Conservation (phyloP, 2,888 invertebrate species). For the Pseudeuparius sepicola region DNA sequence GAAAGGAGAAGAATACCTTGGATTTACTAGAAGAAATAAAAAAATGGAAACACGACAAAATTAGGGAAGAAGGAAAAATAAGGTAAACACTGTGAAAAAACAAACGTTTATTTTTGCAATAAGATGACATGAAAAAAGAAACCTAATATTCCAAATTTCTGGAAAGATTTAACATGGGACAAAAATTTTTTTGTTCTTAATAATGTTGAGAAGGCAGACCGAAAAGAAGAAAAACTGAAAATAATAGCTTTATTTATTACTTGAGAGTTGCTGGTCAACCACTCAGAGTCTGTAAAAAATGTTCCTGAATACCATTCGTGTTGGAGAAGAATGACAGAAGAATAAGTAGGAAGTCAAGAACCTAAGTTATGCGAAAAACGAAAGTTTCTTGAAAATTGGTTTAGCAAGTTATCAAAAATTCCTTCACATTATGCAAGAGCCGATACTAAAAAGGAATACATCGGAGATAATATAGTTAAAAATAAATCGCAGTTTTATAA, state of each 20-base stretch:
- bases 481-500: slow-evolving; percentile 10
- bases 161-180: slow-evolving; percentile 4
- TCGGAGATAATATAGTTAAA: slow-evolving; percentile 11
- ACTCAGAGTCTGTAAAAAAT: slow-evolving; percentile 5
- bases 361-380: slow-evolving; percentile 8
- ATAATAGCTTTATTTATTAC: slow-evolving; percentile 10
- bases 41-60: too few relatives aligned
- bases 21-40: not conserved
- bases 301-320: not conserved
- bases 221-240: too few relatives aligned
- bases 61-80: slow-evolving; percentile 3
- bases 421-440: slow-evolving; percentile 12
- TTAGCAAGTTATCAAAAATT: slow-evolving; percentile 11
- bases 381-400: slow-evolving; percentile 9
- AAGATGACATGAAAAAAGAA: slow-evolving; percentile 3
- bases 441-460: slow-evolving; percentile 10
- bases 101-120: slow-evolving; percentile 2
- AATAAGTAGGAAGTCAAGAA: slow-evolving; percentile 5
- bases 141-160: slow-evolving; percentile 2
- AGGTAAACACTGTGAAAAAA: slow-evolving; percentile 1
- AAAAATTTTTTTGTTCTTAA: too few relatives aligned
- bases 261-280: slow-evolving; percentile 10
- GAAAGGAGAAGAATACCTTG: slow-evolving; percentile 1
- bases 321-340: slow-evolving; percentile 7
- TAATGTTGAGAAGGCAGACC: too few relatives aligned